These are phyloP conservation scores for Mandrillus leucophaeus DNA, from an alignment of 2,113 vertebrate genomes.

Conservation along the genomic window DNA sequence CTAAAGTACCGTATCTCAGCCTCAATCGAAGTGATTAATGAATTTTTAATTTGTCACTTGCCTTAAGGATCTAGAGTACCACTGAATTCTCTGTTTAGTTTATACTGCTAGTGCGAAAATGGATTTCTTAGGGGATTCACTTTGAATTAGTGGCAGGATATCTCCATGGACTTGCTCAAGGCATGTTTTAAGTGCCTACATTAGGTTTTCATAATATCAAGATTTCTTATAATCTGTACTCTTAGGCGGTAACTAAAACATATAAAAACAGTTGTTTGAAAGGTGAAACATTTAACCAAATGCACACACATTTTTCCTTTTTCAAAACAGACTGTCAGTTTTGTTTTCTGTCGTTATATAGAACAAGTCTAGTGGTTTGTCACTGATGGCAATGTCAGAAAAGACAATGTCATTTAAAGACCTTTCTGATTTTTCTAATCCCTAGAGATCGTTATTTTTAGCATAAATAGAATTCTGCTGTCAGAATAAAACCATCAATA, in stretches of 20 bases:
- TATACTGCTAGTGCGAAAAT: constrained; percentile 66
- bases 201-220: constrained; percentile 33
- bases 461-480: constrained; percentile 15
- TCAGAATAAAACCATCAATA: constrained; percentile 28
- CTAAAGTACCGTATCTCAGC: constrained; percentile 80
- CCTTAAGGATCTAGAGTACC: constrained; percentile 82
- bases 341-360: constrained; percentile 23
- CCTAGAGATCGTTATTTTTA: constrained; percentile 7
- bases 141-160: constrained; percentile 80
- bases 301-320: constrained; percentile 18
- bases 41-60: constrained; percentile 86
- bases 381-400: not conserved
- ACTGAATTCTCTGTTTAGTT: constrained; percentile 81
- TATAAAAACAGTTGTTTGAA: not conserved
- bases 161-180: constrained; percentile 70
- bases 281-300: constrained; percentile 42
- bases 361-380: not conserved
- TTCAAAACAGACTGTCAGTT: not conserved
- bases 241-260: not conserved
- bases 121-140: constrained; percentile 78
- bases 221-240: constrained; percentile 11
- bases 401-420: not conserved
- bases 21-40: constrained; percentile 85
- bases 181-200: constrained; percentile 58
- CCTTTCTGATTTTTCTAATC: constrained; percentile 23